phyloP scores from a whole-genome alignment of 1,140 invertebrate genomes.

The Paralvinella palmiformis region DNA sequence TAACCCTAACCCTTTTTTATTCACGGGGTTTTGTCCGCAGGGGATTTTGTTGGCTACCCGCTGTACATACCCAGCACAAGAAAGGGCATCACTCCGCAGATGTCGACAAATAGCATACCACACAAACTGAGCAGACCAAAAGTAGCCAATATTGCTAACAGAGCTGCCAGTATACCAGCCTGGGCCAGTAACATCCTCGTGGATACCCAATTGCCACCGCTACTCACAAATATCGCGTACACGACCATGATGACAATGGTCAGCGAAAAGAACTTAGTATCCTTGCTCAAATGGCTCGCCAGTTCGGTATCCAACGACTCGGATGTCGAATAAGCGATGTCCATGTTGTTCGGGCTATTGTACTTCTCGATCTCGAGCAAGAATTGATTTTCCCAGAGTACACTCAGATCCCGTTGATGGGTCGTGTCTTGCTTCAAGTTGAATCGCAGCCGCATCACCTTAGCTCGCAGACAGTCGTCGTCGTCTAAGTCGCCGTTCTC shows the following conservation, averaged over 20 bases:
- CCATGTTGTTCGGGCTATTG: background rate
- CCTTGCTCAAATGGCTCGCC: constrained; percentile 21
- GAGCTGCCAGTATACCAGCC: constrained; percentile 69
- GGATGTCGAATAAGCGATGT: constrained; percentile 23
- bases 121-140: constrained; percentile 86
- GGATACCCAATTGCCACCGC: constrained; percentile 41
- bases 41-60: no score
- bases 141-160: constrained; percentile 78
- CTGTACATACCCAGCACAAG: constrained; percentile 85
- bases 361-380: background rate
- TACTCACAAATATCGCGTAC: constrained; percentile 21
- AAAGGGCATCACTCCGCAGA: constrained; percentile 89
- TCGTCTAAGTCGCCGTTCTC: background rate
- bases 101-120: constrained; percentile 87
- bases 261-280: constrained; percentile 24
- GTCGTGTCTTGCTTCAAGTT: background rate
- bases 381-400: constrained; percentile 2
- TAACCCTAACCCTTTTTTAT: no score
- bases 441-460: background rate
- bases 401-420: background rate
- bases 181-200: constrained; percentile 17
- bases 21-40: no score
- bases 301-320: constrained; percentile 27
- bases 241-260: constrained; percentile 24
- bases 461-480: background rate